A percentile compares a stretch with the other conserved stretches of the same genome.
Evolutionary conservation across 2,797 vertebrate species (phyloP).

Genomic region (Epinephelus awoara): DNA sequence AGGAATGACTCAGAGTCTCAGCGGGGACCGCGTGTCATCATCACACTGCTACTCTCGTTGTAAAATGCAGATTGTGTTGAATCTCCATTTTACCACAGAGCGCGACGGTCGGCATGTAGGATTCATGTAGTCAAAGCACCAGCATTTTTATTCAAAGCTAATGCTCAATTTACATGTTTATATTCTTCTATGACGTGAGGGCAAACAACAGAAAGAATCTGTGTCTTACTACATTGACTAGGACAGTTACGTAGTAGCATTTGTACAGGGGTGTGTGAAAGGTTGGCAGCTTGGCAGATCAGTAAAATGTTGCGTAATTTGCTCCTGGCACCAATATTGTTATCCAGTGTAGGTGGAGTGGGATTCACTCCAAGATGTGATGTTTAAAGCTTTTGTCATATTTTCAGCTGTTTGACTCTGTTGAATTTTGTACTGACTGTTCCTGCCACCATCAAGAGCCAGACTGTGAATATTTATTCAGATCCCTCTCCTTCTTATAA

Average conservation of each 20-base stretch:
- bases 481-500: conserved; percentile 12
- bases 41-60: conserved; percentile 17
- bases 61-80: conserved; percentile 31
- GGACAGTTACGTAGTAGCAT: conserved; percentile 26
- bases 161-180: conserved; percentile 20
- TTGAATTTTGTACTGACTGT: conserved; percentile 17
- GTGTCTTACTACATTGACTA: conserved; percentile 15
- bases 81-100: conserved; percentile 1
- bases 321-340: conserved; percentile 52
- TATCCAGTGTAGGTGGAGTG: conserved; percentile 48
- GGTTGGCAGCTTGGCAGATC: conserved; percentile 54
- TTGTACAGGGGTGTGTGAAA: conserved; percentile 24
- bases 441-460: conserved; percentile 7
- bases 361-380: conserved; percentile 50
- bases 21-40: conserved; percentile 18
- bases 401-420: conserved; percentile 36
- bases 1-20: conserved; percentile 54
- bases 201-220: neutral
- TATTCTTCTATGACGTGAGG: neutral
- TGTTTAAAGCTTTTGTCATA: conserved; percentile 52
- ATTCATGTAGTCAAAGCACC: neutral
- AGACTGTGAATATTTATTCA: conserved; percentile 19
- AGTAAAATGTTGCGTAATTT: conserved; percentile 57
- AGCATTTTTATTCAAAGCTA: neutral
- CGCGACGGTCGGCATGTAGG: neutral